A percentile compares a stretch with the other conserved stretches of the same genome.
phyloP scores from a whole-genome alignment of 2,797 vertebrate species.

The Argyrosomus regius region DNA sequence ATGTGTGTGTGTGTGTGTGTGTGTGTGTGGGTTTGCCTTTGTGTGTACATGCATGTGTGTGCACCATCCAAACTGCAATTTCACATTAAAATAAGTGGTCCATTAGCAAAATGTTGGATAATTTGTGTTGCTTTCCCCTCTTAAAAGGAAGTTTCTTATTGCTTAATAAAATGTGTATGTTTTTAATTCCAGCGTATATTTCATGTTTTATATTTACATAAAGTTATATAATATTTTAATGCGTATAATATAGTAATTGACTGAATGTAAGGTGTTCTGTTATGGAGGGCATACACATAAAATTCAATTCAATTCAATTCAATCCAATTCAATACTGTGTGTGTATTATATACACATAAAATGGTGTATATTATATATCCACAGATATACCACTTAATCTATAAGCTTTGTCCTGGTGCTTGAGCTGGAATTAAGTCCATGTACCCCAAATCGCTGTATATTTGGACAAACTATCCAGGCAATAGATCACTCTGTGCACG shows the following conservation, averaged over 20 bases:
- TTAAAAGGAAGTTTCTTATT: constrained; percentile 32
- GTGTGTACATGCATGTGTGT: constrained; percentile 42
- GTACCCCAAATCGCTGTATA: constrained; percentile 66
- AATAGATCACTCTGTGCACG: constrained; percentile 68
- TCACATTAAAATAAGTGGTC: constrained; percentile 43
- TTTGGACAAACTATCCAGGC: constrained; percentile 70
- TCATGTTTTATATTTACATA: constrained; percentile 17
- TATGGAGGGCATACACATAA: background rate
- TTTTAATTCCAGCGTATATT: constrained; percentile 22
- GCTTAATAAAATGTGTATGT: constrained; percentile 10
- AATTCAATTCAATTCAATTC: too few species aligned
- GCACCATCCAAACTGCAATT: constrained; percentile 42
- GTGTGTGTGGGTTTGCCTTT: constrained; percentile 26
- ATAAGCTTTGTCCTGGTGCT: constrained; percentile 46
- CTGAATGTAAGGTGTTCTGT: constrained; percentile 2
- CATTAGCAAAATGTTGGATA: constrained; percentile 28
- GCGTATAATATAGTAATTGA: background rate
- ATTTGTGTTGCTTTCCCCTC: constrained; percentile 10
- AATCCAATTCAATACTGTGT: too few species aligned
- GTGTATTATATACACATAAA: background rate
- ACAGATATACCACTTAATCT: constrained; percentile 34
- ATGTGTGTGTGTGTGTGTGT: constrained; percentile 16
- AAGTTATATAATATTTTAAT: background rate
- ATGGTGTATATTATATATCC: constrained; percentile 13
- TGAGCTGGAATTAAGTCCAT: constrained; percentile 57